Conservation (phyloP, 1,140 invertebrate species). For the Chlorops oryzae region DNA sequence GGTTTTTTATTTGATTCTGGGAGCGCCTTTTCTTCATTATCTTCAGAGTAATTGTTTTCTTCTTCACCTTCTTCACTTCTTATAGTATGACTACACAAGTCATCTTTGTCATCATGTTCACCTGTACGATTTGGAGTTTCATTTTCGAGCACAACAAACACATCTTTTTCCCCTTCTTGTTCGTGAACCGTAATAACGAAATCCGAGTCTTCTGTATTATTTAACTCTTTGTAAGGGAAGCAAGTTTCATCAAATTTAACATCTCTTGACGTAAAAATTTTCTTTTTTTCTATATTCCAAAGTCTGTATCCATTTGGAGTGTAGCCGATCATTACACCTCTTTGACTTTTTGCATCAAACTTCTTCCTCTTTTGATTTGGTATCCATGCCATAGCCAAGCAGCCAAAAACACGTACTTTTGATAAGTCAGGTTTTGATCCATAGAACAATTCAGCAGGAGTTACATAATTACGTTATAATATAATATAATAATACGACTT, state of each 20-base stretch:
- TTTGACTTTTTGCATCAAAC: conserved; percentile 17
- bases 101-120: no score
- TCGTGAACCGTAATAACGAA: no score
- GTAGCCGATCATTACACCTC: conserved; percentile 23
- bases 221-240: background rate
- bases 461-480: no score
- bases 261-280: conserved; percentile 22
- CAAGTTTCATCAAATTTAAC: conserved; percentile 18
- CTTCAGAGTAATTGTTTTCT: no score
- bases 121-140: no score
- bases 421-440: conserved; percentile 25
- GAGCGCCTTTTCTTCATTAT: no score
- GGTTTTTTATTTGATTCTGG: no score
- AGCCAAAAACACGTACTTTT: conserved; percentile 31
- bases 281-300: conserved; percentile 22
- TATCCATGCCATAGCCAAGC: conserved; percentile 17
- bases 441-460: conserved; percentile 35
- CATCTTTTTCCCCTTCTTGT: no score
- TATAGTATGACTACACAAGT: no score
- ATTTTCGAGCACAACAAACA: no score
- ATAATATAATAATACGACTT: conserved; percentile 4
- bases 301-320: conserved; percentile 27
- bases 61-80: no score
- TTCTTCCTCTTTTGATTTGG: conserved; percentile 16
- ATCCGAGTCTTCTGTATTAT: background rate